phyloP scores from a whole-genome alignment of 2,797 vertebrate species.

The Dallia pectoralis region DNA sequence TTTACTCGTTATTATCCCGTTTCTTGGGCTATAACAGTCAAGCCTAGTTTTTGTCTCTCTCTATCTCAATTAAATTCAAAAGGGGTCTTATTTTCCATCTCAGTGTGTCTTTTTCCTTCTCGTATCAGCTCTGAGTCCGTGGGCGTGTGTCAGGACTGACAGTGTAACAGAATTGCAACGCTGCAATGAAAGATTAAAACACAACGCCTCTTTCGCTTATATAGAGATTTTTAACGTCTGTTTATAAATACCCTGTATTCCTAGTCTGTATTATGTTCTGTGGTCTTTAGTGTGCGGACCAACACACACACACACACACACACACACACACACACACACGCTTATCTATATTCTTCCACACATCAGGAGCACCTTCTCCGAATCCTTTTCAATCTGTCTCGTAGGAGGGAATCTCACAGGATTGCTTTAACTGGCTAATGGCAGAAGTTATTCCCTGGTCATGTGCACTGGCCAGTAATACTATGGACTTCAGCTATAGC shows the following conservation, averaged over 20 bases:
- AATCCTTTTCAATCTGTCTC: not conserved
- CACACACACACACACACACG: not conserved
- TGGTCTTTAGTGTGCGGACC: not conserved
- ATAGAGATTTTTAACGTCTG: slow-evolving; percentile 29
- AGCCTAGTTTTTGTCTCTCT: not conserved
- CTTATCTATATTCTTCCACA: slow-evolving; percentile 18
- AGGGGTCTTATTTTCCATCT: not conserved
- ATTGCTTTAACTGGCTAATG: not conserved
- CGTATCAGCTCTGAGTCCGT: slow-evolving; percentile 3
- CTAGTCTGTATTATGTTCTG: not conserved
- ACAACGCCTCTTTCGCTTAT: slow-evolving; percentile 37
- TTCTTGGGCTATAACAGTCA: not conserved
- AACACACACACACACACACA: not conserved
- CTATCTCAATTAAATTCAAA: not conserved
- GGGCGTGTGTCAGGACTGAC: slow-evolving; percentile 6
- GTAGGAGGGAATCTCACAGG: not conserved
- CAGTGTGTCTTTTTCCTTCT: not conserved
- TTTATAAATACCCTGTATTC: slow-evolving; percentile 38
- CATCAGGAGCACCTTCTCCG: not conserved
- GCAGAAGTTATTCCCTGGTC: not conserved
- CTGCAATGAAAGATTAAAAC: slow-evolving; percentile 47
- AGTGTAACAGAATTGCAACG: not conserved
- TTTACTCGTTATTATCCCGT: not conserved
- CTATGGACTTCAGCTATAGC: not conserved
- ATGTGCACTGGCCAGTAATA: not conserved